Evolutionary conservation across 2,113 vertebrate genomes (phyloP).

Genomic region (Apodemus sylvaticus): DNA sequence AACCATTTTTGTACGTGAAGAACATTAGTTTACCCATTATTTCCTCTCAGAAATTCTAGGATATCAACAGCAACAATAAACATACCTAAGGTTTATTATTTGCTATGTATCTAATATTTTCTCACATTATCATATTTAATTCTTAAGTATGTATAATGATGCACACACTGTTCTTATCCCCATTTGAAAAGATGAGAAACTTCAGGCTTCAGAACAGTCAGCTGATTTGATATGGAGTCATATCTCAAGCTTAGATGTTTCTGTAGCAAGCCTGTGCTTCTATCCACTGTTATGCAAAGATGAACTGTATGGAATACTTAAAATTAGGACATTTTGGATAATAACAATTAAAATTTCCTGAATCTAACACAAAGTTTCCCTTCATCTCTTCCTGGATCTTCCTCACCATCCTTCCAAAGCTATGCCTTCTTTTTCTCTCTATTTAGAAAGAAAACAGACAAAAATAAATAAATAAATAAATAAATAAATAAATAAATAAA

Average conservation of each 20-base stretch:
- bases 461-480: too few relatives aligned
- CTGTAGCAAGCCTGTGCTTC: background rate
- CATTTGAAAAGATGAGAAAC: constrained; percentile 9
- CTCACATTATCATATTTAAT: background rate
- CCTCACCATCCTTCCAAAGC: background rate
- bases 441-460: background rate
- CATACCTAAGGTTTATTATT: constrained; percentile 32
- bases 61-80: background rate
- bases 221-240: background rate
- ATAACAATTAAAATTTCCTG: background rate
- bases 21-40: background rate
- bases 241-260: background rate
- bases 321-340: background rate
- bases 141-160: background rate
- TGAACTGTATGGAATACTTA: background rate
- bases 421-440: background rate
- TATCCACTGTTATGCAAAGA: constrained; percentile 22
- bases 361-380: background rate
- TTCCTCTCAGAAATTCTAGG: constrained; percentile 46
- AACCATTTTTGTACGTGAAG: constrained; percentile 21
- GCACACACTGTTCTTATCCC: background rate
- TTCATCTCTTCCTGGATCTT: background rate
- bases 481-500: background rate
- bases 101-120: constrained; percentile 19
- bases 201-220: constrained; percentile 10